Evolutionary conservation across 2,113 vertebrate genomes (phyloP), one percentile per base, ranked within the genome.

Genomic region (Oryzias javanicus): DNA sequence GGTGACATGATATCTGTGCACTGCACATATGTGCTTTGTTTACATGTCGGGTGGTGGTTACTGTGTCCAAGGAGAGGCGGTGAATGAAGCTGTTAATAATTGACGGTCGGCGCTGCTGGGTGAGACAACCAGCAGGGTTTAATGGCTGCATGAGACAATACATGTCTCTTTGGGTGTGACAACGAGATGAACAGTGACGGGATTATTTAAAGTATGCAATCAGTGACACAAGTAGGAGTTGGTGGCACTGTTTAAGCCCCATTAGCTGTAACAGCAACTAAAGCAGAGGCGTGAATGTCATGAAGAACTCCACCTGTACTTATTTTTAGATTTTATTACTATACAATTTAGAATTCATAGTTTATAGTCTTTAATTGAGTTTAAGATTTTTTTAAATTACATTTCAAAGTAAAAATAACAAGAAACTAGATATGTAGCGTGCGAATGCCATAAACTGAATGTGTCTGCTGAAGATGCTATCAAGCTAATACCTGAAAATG

Each of bases 11-110:
- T 56, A 44, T 17, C 16, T 35, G 35, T 35, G 35, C 25, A 48
- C 15, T n/a, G 2, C 42, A 50, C 17, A 49, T 51, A 66, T 7
- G 14, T 42, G 18, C 46, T 50, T 59, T 78, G 22, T 62, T 75
- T 56, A 59, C 48, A 42, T 44, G 42, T 42, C 20, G 18, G 44
- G 48, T 44, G 58, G 49, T 46, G 62, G 55, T 49, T 66, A 52
- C 46, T 14, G 49, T 44, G 47, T 20, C 5, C 20, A 6, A 55
- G 67, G 40, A 48, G 18, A 68, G 4, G 18, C 4, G 54, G 8
- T 64, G 52, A 64, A 76, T 52, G 45, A 25, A 60, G 18, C 2
- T 22, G 64, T 74, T 79, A 77, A 79, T 83, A 60, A 80, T 83
- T 76, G 44, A 64, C 64, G 4, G 60, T 60, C 14, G 76, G 17